Base-by-base conservation (phyloP, 1,140 invertebrate species). In the Lordiphosa collinella region DNA sequence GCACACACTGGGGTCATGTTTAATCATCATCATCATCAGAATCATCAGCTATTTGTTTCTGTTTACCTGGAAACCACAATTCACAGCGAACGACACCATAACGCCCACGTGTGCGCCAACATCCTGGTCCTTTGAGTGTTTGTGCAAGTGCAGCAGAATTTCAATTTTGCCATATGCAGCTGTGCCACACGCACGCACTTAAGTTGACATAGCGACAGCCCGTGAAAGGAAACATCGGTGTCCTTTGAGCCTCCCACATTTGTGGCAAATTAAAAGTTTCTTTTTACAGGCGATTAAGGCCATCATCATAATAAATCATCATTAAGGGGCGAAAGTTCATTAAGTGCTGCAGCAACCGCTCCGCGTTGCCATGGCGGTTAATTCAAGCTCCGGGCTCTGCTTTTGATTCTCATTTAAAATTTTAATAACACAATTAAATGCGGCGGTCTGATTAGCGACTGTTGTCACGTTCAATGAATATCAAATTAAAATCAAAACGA, bases 241-340 rank as follows among this genome's bases (percentile, higher is more conserved):
- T 36, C 32, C n/a, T 22, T 12, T 49, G 63, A 44, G 9, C 31
- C 57, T 18, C n/a, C n/a, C 44, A 35, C 49, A 48, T 25, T 55
- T 57, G 37, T 53, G 52, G 38, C 49, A 61, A 74, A 80, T 82
- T 74, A 59, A 70, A 68, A 66, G 47, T 49, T 47, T 34, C 16
- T 61, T 31, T 35, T 22, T 59, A 65, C 50, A 52, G 52, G 66
- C 71, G 55, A 71, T 80, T 80, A 71, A 49, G 61, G 57, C 55
- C 78, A 82, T 71, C 61, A 68, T 64, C 61, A 72, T 64, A 76
- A 80, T 80, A 76, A 76, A 76, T 82, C 71, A 82, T 82, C 71
- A 57, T 82, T 80, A 80, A 50, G 57, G 22, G 54, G 43, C 44
- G 52, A 47, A 68, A 71, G 76, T 64, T 76, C 62, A 71, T 82